Conservation (phyloP, 2,113 vertebrate genomes). For the Oplegnathus fasciatus region DNA sequence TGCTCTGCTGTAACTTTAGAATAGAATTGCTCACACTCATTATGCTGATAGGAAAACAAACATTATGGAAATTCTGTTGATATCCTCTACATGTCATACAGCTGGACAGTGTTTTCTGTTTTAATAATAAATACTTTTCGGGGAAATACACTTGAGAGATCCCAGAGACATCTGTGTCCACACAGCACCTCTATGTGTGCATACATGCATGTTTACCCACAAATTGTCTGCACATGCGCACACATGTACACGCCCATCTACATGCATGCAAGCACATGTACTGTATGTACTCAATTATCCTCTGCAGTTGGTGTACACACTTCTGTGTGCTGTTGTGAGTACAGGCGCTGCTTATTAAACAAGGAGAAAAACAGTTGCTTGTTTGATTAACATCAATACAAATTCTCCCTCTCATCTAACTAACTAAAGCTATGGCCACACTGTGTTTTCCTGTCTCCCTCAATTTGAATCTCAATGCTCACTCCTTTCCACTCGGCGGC, state of each 20-base stretch:
- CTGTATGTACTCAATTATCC: slow-evolving; percentile 16
- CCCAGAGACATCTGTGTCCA: slow-evolving; percentile 15
- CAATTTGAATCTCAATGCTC: slow-evolving; percentile 81
- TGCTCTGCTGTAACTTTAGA: not conserved
- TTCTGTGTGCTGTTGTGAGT: slow-evolving; percentile 33
- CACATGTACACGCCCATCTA: not conserved
- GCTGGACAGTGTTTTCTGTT: not conserved
- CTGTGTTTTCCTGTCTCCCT: slow-evolving; percentile 74
- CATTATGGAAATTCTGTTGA: slow-evolving; percentile 30
- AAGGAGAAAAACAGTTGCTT: slow-evolving; percentile 68
- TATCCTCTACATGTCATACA: not conserved
- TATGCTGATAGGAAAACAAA: slow-evolving; percentile 7
- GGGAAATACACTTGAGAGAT: slow-evolving; percentile 14
- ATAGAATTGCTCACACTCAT: not conserved
- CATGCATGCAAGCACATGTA: slow-evolving; percentile 17
- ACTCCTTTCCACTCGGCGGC: slow-evolving; percentile 74
- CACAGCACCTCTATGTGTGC: not conserved
- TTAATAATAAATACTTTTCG: slow-evolving; percentile 1
- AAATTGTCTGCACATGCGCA: slow-evolving; percentile 7
- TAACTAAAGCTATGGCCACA: slow-evolving; percentile 71
- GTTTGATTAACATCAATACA: slow-evolving; percentile 81
- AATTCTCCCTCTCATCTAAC: slow-evolving; percentile 74
- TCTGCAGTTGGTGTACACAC: slow-evolving; percentile 5
- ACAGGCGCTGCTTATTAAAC: slow-evolving; percentile 69
- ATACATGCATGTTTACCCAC: slow-evolving; percentile 9